Conservation (phyloP, 2,797 vertebrate genomes). For the Artibeus jamaicensis region DNA sequence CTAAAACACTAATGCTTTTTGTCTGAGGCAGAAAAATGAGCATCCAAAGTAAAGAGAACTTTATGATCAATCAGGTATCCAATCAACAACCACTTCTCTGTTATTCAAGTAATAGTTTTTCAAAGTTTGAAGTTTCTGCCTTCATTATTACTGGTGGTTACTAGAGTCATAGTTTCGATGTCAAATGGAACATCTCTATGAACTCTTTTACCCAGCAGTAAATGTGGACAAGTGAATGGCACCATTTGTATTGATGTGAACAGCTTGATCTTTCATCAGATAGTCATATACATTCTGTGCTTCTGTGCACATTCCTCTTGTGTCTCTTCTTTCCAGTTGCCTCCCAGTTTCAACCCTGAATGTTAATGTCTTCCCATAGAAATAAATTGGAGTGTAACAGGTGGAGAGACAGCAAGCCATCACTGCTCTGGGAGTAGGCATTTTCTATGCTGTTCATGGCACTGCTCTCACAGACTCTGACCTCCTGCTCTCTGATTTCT, state of each 20-base stretch:
- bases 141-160: constrained; percentile 83
- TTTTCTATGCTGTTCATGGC: background rate
- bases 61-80: constrained; percentile 89
- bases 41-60: constrained; percentile 91
- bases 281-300: constrained; percentile 81
- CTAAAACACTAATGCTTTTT: constrained; percentile 92
- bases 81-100: constrained; percentile 92
- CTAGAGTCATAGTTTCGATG: constrained; percentile 89
- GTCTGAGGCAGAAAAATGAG: constrained; percentile 88
- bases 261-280: constrained; percentile 88
- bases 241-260: constrained; percentile 90
- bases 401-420: constrained; percentile 69
- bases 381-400: constrained; percentile 88
- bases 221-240: constrained; percentile 89
- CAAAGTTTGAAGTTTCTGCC: constrained; percentile 87
- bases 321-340: constrained; percentile 84
- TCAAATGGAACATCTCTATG: constrained; percentile 86
- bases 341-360: constrained; percentile 89
- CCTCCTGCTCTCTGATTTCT: background rate
- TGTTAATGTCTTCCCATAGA: constrained; percentile 89
- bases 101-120: constrained; percentile 91
- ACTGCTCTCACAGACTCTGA: background rate
- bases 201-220: constrained; percentile 73
- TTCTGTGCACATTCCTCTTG: constrained; percentile 88
- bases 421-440: background rate